A percentile compares a stretch with the other conserved stretches of the same genome.
Evolutionary conservation across 2,888 invertebrate species (phyloP).

Genomic region (Heliconius hortense): DNA sequence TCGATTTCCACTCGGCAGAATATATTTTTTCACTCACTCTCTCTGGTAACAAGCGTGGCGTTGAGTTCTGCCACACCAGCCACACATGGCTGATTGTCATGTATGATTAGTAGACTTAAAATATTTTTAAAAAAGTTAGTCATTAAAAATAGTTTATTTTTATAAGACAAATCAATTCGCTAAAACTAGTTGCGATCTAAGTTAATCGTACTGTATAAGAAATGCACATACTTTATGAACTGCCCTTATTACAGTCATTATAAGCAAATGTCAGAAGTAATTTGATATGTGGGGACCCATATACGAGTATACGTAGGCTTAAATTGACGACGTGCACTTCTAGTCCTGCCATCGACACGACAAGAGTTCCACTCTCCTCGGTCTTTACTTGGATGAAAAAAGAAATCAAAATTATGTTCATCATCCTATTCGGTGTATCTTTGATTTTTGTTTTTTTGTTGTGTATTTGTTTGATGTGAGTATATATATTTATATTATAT

Average conservation of each 20-base stretch:
- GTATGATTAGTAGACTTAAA: too few relatives aligned
- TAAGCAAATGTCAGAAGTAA: conserved; percentile 3
- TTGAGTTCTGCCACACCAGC: too few relatives aligned
- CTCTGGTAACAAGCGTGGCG: too few relatives aligned
- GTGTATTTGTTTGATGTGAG: conserved; percentile 17
- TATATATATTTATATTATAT: not conserved
- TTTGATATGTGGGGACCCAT: not conserved
- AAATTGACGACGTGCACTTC: not conserved
- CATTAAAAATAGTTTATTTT: not conserved
- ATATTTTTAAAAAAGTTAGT: not conserved
- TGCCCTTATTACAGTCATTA: not conserved
- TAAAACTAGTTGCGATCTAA: not conserved
- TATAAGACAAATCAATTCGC: not conserved
- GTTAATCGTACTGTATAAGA: not conserved
- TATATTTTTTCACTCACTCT: too few relatives aligned
- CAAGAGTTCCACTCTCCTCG: not conserved
- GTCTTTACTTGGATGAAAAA: not conserved
- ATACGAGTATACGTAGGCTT: too few relatives aligned
- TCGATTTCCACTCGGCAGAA: too few relatives aligned
- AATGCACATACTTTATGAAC: conserved; percentile 21
- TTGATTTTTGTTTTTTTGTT: not conserved
- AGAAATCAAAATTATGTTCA: conserved; percentile 3
- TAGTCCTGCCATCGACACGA: too few relatives aligned
- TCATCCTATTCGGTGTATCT: not conserved
- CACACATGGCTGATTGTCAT: too few relatives aligned